These are phyloP conservation scores for Osmoderma eremita DNA, from an alignment of 2,888 invertebrate species.

Conservation along the genomic window DNA sequence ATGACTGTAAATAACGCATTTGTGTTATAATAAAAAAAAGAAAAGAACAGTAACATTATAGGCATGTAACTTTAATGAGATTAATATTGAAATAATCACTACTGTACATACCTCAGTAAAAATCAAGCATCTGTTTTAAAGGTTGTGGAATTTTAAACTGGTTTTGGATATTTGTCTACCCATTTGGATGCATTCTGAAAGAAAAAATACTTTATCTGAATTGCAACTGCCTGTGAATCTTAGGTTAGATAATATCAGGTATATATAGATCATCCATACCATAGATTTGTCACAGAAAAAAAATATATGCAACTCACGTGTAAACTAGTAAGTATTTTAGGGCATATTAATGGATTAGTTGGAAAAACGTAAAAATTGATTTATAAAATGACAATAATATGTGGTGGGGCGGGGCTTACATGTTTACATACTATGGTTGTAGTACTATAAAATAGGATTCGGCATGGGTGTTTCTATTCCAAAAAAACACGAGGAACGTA, in stretches of 20 bases:
- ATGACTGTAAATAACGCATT: too few species aligned
- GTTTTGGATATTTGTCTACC: constrained; percentile 49
- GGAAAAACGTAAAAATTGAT: constrained; percentile 52
- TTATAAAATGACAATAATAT: constrained; percentile 57
- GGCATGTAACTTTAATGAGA: background rate
- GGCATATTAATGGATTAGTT: too few species aligned
- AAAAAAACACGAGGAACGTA: constrained; percentile 5
- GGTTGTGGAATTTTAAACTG: constrained; percentile 41
- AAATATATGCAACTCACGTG: background rate
- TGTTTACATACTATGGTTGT: constrained; percentile 62
- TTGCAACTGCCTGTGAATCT: constrained; percentile 11
- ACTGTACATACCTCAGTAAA: constrained; percentile 41
- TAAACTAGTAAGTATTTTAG: too few species aligned
- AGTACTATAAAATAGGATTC: constrained; percentile 41
- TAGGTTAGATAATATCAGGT: constrained; percentile 24
- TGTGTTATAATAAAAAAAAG: too few species aligned
- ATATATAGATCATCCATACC: constrained; percentile 6
- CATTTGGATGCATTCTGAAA: constrained; percentile 57
- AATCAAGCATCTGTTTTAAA: constrained; percentile 40
- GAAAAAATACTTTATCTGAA: constrained; percentile 34
- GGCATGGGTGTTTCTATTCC: constrained; percentile 28
- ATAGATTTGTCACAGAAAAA: background rate
- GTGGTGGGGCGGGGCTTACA: constrained; percentile 63
- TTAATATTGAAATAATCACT: background rate
- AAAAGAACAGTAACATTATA: too few species aligned